Percentiles rank a stretch among this genome's conserved stretches.
phyloP scores from a whole-genome alignment of 2,888 invertebrate species.

The Linyphia triangularis region DNA sequence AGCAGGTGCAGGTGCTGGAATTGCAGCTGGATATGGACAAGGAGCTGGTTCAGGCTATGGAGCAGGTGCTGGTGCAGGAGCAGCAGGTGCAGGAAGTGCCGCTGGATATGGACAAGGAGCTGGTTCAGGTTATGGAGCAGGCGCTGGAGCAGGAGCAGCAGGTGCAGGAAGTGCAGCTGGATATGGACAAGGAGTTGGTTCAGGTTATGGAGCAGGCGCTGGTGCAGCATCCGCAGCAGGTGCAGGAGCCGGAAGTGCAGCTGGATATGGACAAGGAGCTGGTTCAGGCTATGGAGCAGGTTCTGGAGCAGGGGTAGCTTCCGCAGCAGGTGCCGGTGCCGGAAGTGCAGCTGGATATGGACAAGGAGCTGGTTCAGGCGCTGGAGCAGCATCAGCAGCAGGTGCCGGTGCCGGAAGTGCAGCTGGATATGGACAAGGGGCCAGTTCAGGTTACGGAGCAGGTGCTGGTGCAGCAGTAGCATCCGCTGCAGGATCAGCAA shows the following conservation, averaged over 20 bases:
- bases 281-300: neutral
- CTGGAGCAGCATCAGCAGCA: neutral
- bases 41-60: neutral
- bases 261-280: neutral
- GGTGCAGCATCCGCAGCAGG: neutral
- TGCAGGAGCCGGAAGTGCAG: neutral
- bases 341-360: too few relatives aligned
- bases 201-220: neutral
- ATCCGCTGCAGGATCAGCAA: neutral
- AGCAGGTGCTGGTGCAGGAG: neutral
- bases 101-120: neutral
- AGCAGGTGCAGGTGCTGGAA: conserved; percentile 5
- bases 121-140: neutral
- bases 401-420: too few relatives aligned
- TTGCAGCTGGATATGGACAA: neutral
- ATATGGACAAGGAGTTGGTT: neutral
- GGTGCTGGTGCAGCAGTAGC: neutral
- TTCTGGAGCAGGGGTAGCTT: neutral
- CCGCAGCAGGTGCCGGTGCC: neutral
- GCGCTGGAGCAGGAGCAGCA: neutral
- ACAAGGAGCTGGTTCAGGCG: neutral
- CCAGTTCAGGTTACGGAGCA: neutral
- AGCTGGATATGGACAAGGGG: too few relatives aligned
- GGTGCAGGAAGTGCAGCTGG: neutral
- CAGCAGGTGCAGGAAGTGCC: neutral